Evolutionary conservation across 2,797 vertebrate species (phyloP).

Genomic region (Rousettus madagascariensis): DNA sequence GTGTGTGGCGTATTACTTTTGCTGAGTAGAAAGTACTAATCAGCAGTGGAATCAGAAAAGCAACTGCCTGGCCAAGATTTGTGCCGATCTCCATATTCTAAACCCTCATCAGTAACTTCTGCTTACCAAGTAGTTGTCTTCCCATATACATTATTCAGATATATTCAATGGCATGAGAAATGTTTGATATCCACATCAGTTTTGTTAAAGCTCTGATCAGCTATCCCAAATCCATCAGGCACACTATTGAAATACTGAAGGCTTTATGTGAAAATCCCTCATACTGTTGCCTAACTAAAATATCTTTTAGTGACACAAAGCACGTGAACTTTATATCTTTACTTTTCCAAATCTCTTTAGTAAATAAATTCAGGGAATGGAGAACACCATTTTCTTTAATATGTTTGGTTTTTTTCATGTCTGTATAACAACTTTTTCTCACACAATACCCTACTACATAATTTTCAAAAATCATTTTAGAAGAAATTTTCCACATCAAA

Average conservation of each 20-base stretch:
- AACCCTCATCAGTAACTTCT: background rate
- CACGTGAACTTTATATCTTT: background rate
- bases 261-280: background rate
- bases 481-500: background rate
- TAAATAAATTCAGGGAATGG: background rate
- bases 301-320: background rate
- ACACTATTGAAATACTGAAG: background rate
- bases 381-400: background rate
- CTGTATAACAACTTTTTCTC: background rate
- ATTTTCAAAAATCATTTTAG: background rate
- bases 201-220: constrained; percentile 1
- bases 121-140: background rate
- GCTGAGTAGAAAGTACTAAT: constrained; percentile 8
- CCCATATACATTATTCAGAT: background rate
- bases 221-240: background rate
- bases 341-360: background rate
- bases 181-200: background rate
- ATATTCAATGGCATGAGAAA: background rate
- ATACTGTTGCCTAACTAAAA: background rate
- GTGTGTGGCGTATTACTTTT: constrained; percentile 35
- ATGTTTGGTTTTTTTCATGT: background rate
- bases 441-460: background rate
- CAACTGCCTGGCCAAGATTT: constrained; percentile 3
- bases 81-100: background rate
- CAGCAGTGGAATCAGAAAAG: constrained; percentile 36